Evolutionary conservation across 2,888 invertebrate genomes (phyloP).

Genomic region (Lycia hirtaria): DNA sequence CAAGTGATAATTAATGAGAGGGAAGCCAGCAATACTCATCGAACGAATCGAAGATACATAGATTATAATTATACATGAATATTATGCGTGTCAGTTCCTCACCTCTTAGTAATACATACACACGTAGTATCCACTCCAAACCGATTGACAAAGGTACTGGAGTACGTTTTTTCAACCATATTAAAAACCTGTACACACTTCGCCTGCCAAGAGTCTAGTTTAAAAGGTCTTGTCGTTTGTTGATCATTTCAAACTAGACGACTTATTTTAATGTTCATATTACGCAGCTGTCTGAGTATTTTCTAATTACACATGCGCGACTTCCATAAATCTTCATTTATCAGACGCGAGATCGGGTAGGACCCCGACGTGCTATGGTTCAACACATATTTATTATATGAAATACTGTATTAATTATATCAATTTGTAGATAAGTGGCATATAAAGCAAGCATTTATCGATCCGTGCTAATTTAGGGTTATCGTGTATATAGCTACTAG

Average conservation of each 20-base stretch:
- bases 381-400: not conserved
- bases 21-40: too few species aligned
- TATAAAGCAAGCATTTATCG: slow-evolving; percentile 17
- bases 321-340: slow-evolving; percentile 10
- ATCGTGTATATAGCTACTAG: slow-evolving; percentile 27
- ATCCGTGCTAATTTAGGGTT: slow-evolving; percentile 44
- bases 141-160: too few species aligned
- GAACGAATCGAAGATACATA: too few species aligned
- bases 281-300: slow-evolving; percentile 7
- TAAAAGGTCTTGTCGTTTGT: not conserved
- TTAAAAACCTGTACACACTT: too few species aligned
- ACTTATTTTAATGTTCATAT: not conserved
- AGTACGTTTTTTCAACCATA: too few species aligned
- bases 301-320: not conserved
- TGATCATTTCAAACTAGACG: not conserved
- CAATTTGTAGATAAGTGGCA: slow-evolving; percentile 24
- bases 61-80: too few species aligned
- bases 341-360: slow-evolving; percentile 3
- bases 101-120: too few species aligned
- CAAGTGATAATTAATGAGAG: too few species aligned
- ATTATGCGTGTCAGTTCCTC: too few species aligned
- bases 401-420: slow-evolving; percentile 28
- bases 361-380: not conserved
- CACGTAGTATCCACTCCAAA: too few species aligned
- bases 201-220: not conserved